These are phyloP conservation scores for Bombus difficillimus DNA, from an alignment of 1,140 invertebrate genomes.

Conservation along the genomic window DNA sequence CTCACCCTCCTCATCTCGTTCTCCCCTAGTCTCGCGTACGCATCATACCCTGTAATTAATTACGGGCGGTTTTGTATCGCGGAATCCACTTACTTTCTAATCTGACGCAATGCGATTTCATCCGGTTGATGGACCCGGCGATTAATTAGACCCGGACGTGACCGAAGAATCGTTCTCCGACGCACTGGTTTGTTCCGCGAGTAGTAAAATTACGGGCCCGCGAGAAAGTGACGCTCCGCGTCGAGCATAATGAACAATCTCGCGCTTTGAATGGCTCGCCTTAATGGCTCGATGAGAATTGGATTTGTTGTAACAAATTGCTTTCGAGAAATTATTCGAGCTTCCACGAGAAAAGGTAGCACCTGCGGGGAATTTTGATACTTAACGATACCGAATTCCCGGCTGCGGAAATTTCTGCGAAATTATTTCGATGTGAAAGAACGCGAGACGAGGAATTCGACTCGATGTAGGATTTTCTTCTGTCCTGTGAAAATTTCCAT, in stretches of 20 bases:
- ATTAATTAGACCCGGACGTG: slow-evolving; percentile 16
- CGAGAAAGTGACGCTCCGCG: background rate
- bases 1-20: background rate
- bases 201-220: background rate
- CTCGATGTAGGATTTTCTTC: background rate
- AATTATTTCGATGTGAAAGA: background rate
- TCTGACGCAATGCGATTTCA: background rate
- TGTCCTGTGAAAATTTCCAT: background rate
- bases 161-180: background rate
- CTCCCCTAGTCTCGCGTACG: background rate
- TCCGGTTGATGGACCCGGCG: background rate
- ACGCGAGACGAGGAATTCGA: background rate
- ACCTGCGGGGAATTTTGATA: background rate
- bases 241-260: background rate
- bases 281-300: background rate
- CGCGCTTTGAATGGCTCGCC: background rate
- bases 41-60: background rate
- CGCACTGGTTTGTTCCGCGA: background rate
- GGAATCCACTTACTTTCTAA: slow-evolving; percentile 37
- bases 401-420: background rate
- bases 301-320: slow-evolving; percentile 1
- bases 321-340: background rate
- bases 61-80: background rate
- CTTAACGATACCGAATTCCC: background rate
- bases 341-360: background rate